A percentile compares a stretch with the other conserved stretches of the same genome.
phyloP scores from a whole-genome alignment of 2,888 invertebrate genomes.

The Lymantria monacha region DNA sequence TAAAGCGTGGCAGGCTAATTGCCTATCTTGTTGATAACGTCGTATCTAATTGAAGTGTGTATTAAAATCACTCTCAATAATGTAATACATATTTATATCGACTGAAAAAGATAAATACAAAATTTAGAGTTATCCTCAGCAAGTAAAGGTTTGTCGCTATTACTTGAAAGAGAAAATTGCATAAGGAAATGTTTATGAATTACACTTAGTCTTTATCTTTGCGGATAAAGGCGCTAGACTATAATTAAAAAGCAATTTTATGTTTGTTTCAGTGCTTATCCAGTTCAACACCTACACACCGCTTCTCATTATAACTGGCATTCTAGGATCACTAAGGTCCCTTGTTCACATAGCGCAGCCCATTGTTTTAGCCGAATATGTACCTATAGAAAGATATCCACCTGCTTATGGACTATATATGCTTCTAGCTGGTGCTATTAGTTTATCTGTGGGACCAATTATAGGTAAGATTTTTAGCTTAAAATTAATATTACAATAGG shows the following conservation, averaged over 20 bases:
- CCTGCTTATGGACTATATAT: slow-evolving; percentile 86
- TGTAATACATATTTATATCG: no score
- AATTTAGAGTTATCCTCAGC: no score
- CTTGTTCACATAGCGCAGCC: slow-evolving; percentile 84
- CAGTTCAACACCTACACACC: slow-evolving; percentile 79
- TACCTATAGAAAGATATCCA: slow-evolving; percentile 83
- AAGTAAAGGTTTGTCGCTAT: no score
- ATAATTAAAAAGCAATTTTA: background rate
- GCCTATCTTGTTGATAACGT: no score
- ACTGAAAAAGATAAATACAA: no score
- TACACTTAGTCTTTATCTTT: no score
- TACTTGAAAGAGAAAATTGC: no score
- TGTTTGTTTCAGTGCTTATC: slow-evolving; percentile 77
- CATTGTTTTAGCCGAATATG: slow-evolving; percentile 84
- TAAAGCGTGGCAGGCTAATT: no score
- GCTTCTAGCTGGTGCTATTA: slow-evolving; percentile 83
- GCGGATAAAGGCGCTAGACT: no score
- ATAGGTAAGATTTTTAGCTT: slow-evolving; percentile 72
- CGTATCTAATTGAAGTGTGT: no score
- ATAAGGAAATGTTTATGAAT: no score
- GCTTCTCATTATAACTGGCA: slow-evolving; percentile 72
- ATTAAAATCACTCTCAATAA: no score
- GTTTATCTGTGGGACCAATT: slow-evolving; percentile 82
- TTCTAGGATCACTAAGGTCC: slow-evolving; percentile 82
- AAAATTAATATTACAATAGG: background rate